Conservation (phyloP, 1,140 invertebrate species). For the Phymastichus coffea region DNA sequence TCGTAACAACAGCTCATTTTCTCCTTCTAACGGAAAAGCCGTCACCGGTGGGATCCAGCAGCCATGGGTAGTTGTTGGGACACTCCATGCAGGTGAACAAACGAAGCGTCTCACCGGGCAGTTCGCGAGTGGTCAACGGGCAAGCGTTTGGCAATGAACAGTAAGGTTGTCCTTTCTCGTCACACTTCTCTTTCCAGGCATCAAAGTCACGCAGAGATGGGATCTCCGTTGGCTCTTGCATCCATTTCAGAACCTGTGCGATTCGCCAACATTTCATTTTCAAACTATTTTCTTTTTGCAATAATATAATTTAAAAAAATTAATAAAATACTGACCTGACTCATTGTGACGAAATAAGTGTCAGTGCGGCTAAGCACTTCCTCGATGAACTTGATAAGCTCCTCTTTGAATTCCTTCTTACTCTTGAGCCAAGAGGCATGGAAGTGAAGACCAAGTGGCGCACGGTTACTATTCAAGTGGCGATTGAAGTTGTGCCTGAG, state of each 20-base stretch:
- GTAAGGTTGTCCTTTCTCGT: slow-evolving; percentile 89
- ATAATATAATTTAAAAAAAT: too few species aligned
- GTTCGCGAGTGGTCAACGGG: slow-evolving; percentile 82
- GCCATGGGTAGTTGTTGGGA: slow-evolving; percentile 94
- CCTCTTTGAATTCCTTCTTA: slow-evolving; percentile 89
- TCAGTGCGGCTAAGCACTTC: slow-evolving; percentile 88
- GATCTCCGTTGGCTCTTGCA: slow-evolving; percentile 92
- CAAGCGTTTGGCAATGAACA: slow-evolving; percentile 90
- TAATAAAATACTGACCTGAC: too few species aligned
- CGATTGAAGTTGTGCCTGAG: slow-evolving; percentile 92
- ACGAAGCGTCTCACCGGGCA: slow-evolving; percentile 88
- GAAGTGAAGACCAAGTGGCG: slow-evolving; percentile 92
- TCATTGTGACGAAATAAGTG: slow-evolving; percentile 91
- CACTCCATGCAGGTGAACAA: slow-evolving; percentile 95
- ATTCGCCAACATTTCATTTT: too few species aligned
- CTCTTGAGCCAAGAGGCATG: slow-evolving; percentile 94
- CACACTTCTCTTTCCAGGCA: slow-evolving; percentile 95
- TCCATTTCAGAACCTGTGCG: slow-evolving; percentile 89
- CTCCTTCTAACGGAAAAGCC: slow-evolving; percentile 80
- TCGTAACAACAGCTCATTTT: too few species aligned
- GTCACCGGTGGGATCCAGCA: slow-evolving; percentile 91
- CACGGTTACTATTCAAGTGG: slow-evolving; percentile 89
- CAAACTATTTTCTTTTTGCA: too few species aligned
- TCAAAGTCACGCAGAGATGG: slow-evolving; percentile 85
- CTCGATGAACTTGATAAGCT: slow-evolving; percentile 91